phyloP scores from a whole-genome alignment of 2,113 vertebrate species.

The Phalacrocorax brasilianus region DNA sequence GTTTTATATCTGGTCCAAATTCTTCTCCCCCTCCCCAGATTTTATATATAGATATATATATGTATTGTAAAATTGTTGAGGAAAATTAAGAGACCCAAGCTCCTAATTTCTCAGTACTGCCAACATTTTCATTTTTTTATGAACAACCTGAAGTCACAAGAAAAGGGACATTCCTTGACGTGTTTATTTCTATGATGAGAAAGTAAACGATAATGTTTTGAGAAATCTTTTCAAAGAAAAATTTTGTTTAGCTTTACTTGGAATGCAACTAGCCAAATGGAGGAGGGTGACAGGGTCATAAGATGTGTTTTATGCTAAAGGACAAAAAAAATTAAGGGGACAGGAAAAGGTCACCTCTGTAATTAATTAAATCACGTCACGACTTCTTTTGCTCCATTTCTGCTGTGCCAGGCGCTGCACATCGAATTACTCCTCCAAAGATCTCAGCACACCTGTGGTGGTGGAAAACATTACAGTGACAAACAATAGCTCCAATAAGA shows the following conservation, averaged over 20 bases:
- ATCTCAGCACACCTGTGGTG: neutral
- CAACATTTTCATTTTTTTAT: neutral
- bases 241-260: neutral
- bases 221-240: neutral
- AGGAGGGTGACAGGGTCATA: neutral
- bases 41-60: neutral
- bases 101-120: neutral
- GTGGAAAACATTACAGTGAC: neutral
- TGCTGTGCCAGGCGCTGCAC: slow-evolving; percentile 6
- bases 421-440: neutral
- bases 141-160: neutral
- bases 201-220: rapidly evolving
- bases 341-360: neutral
- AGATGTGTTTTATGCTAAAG: neutral
- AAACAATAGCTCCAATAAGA: neutral
- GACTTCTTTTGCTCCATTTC: neutral
- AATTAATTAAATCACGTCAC: neutral
- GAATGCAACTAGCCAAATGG: neutral
- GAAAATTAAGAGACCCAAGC: neutral
- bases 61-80: neutral
- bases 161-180: neutral
- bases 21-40: neutral
- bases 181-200: neutral
- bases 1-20: neutral
- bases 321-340: neutral